Conservation (phyloP, 64 coral and sea anemone genomes). For the Dendronephthya gigantea region DNA sequence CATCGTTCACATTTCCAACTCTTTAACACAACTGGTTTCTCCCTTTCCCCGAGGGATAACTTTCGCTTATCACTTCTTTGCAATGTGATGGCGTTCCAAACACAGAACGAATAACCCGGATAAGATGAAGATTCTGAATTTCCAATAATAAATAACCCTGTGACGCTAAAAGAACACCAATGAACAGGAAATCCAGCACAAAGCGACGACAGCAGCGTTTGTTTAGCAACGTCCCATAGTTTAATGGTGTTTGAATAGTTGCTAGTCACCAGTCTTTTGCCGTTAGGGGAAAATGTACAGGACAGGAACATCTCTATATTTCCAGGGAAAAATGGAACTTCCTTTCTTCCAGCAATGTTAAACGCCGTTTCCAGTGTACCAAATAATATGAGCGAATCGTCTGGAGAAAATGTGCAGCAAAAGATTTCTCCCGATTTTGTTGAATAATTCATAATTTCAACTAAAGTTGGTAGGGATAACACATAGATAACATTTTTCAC, state of each 20-base stretch:
- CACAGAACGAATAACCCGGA: neutral
- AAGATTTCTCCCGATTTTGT: neutral
- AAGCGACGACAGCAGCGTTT: neutral
- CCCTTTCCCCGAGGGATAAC: neutral
- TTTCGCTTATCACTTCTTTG: neutral
- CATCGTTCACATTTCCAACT: neutral
- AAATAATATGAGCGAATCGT: neutral
- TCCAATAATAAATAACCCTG: neutral
- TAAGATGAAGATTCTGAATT: neutral
- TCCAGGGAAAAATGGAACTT: neutral
- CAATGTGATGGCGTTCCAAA: neutral
- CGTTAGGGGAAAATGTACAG: neutral
- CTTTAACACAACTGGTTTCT: neutral
- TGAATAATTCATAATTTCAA: neutral
- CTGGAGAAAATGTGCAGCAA: neutral
- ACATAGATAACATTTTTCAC: neutral
- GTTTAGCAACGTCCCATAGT: neutral
- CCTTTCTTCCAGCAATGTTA: neutral
- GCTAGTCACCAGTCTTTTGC: neutral
- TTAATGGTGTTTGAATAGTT: neutral
- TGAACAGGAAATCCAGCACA: neutral
- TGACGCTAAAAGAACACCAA: neutral
- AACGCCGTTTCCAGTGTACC: neutral
- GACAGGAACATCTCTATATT: neutral
- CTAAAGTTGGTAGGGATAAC: neutral